A percentile compares a stretch with the other conserved stretches of the same genome.
phyloP scores from a whole-genome alignment of 2,113 vertebrate species.

The Actenoides lindsayi region DNA sequence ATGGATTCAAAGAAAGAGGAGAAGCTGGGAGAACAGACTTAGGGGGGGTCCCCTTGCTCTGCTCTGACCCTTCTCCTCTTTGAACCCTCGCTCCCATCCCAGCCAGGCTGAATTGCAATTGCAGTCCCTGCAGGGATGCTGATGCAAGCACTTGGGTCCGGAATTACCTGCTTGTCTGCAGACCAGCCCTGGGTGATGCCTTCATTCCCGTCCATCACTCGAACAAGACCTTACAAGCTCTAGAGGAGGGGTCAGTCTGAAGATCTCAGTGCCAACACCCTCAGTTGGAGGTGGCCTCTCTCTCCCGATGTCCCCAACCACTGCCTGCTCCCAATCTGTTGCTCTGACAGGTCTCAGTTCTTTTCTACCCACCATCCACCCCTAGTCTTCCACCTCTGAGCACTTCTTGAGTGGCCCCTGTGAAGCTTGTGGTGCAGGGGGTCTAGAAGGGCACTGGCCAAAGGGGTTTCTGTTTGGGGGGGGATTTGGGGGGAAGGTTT shows the following conservation, averaged over 20 bases:
- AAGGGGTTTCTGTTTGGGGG: not conserved
- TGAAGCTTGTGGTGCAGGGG: not conserved
- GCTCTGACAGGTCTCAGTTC: not conserved
- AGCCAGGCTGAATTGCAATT: not conserved
- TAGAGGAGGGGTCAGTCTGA: not conserved
- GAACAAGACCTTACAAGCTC: not conserved
- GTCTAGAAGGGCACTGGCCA: not conserved
- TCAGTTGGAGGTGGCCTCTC: not conserved
- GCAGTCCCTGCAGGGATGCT: not conserved
- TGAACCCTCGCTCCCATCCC: not conserved
- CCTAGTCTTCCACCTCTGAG: not conserved
- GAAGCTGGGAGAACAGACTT: not conserved
- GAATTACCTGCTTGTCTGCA: not conserved
- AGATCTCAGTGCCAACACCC: not conserved
- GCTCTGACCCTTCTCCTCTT: not conserved
- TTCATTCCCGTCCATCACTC: not conserved
- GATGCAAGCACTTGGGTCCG: rapidly evolving
- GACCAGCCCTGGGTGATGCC: not conserved
- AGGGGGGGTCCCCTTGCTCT: not conserved
- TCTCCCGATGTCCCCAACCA: not conserved
- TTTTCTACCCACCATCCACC: not conserved
- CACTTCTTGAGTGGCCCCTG: not conserved
- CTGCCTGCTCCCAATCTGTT: not conserved
- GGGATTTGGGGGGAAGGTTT: not conserved
- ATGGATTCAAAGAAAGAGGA: too few species aligned